phyloP scores from a whole-genome alignment of 2,797 vertebrate genomes.

The Triplophysa yarkandensis region DNA sequence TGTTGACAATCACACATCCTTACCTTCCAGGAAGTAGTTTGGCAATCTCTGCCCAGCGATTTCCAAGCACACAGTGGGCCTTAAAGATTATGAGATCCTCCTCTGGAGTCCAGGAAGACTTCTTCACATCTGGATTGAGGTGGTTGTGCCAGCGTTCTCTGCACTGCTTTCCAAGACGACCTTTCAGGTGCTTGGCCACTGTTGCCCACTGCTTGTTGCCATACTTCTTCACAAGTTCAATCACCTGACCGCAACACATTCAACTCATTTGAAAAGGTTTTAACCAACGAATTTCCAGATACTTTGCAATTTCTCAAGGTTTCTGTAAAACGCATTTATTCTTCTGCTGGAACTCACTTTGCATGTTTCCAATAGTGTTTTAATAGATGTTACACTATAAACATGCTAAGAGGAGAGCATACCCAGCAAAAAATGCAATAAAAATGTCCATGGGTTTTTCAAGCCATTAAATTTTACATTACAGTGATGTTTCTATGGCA shows the following conservation, averaged over 20 bases:
- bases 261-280: not conserved
- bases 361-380: no score
- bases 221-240: constrained; percentile 89
- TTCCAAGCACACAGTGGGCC: constrained; percentile 91
- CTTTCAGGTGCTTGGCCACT: constrained; percentile 94
- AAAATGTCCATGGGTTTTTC: no score
- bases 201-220: constrained; percentile 98
- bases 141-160: constrained; percentile 99
- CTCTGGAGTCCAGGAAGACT: constrained; percentile 95
- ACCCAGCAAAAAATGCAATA: not conserved
- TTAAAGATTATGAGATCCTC: constrained; percentile 96
- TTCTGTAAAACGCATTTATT: no score
- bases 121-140: constrained; percentile 96
- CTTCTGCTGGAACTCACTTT: no score
- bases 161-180: constrained; percentile 95
- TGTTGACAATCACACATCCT: not conserved
- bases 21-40: constrained; percentile 95
- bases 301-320: no score
- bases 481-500: not conserved
- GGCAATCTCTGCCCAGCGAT: constrained; percentile 98
- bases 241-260: constrained; percentile 78
- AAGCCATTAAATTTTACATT: no score
- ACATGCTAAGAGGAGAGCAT: not conserved
- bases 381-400: no score
- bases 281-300: no score